Conservation (phyloP, 2,888 invertebrate species). For the Acleris laterana region DNA sequence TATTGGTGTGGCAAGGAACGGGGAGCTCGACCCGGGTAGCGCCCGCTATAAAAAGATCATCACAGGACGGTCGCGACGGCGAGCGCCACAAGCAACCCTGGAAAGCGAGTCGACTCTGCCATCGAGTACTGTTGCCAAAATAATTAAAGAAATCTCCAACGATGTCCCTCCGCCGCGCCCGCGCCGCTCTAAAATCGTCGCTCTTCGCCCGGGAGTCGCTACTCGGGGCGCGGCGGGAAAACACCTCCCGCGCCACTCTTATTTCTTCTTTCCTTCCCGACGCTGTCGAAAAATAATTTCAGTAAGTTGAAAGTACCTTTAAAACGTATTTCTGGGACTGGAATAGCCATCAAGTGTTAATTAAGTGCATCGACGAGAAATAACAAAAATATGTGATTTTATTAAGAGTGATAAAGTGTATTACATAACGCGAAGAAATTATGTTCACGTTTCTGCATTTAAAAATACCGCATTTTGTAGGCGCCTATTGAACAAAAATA, state of each 20-base stretch:
- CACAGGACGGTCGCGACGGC: conserved; percentile 74
- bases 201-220: conserved; percentile 84
- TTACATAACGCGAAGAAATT: conserved; percentile 75
- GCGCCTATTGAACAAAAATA: conserved; percentile 80
- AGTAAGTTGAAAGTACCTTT: conserved; percentile 71
- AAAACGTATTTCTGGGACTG: conserved; percentile 59
- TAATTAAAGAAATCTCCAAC: conserved; percentile 90
- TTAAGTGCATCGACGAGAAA: conserved; percentile 61
- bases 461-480: conserved; percentile 85
- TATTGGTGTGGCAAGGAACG: conserved; percentile 56
- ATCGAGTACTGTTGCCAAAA: conserved; percentile 89
- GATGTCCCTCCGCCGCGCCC: conserved; percentile 86
- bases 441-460: conserved; percentile 68
- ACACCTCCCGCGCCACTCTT: conserved; percentile 84
- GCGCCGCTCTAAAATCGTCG: conserved; percentile 85
- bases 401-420: conserved; percentile 72
- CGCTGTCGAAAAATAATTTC: conserved; percentile 79
- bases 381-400: conserved; percentile 64
- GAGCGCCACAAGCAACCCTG: conserved; percentile 82
- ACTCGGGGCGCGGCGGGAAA: conserved; percentile 84
- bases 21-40: conserved; percentile 80
- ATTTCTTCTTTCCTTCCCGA: conserved; percentile 84
- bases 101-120: conserved; percentile 83
- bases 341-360: conserved; percentile 62
- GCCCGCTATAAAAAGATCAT: conserved; percentile 84